Percentiles rank a stretch among this genome's conserved stretches.
Conservation (phyloP, 2,797 vertebrate species). For the Micrastur ruficollis region DNA sequence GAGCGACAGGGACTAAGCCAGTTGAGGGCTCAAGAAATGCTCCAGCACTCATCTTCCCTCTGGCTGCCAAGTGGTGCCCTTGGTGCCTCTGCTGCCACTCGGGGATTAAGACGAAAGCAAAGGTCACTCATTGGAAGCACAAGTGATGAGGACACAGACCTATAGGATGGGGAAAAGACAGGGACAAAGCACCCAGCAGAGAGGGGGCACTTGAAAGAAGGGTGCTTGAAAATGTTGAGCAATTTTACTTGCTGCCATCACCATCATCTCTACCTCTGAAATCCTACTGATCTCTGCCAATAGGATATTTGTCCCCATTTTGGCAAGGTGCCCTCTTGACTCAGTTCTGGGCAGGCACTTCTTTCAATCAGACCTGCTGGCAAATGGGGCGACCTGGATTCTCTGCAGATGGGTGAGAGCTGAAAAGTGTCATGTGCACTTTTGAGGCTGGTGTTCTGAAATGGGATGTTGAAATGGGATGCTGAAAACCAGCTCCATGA, state of each 20-base stretch:
- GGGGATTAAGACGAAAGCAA: not conserved
- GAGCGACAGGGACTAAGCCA: not conserved
- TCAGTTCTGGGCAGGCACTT: not conserved
- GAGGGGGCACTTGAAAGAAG: not conserved
- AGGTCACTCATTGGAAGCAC: not conserved
- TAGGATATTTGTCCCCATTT: not conserved
- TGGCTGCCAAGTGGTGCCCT: not conserved
- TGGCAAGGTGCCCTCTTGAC: not conserved
- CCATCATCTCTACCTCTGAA: not conserved
- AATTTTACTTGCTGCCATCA: not conserved
- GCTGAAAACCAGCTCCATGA: not conserved
- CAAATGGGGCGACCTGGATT: not conserved
- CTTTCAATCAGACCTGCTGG: not conserved
- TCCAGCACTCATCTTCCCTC: rapidly evolving
- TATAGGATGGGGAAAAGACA: not conserved
- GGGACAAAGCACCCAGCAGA: not conserved
- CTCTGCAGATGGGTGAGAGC: not conserved
- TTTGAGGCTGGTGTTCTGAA: not conserved
- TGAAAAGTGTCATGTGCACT: not conserved
- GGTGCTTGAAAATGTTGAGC: not conserved
- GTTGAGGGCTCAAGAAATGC: not conserved
- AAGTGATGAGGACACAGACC: not conserved
- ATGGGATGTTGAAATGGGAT: not conserved
- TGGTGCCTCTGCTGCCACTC: not conserved
- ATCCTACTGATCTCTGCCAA: not conserved